phyloP scores from a whole-genome alignment of 2,888 invertebrate species.

The Agrotis clavis region DNA sequence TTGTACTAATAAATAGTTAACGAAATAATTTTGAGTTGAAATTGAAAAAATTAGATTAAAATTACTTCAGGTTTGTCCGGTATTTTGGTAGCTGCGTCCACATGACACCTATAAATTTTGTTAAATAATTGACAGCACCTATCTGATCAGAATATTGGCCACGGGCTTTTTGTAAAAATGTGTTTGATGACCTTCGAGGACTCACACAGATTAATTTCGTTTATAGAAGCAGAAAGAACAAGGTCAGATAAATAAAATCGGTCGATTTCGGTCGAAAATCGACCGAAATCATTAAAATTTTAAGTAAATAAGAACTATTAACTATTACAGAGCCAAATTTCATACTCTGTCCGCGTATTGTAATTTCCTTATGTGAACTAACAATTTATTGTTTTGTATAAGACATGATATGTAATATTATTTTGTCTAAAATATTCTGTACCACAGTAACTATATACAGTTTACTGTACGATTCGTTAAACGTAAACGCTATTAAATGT shows the following conservation, averaged over 20 bases:
- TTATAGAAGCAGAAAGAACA: background rate
- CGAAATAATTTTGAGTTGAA: background rate
- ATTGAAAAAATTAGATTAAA: slow-evolving; percentile 3
- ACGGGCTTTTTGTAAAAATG: background rate
- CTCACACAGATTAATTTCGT: background rate
- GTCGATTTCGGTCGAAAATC: no score
- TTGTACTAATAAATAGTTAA: slow-evolving; percentile 2
- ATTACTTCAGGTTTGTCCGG: background rate
- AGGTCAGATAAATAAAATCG: background rate
- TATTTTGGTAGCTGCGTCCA: background rate
- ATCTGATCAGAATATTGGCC: background rate
- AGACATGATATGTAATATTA: background rate
- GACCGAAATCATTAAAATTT: no score
- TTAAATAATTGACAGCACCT: background rate
- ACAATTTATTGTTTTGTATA: background rate
- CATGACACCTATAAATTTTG: background rate
- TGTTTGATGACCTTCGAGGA: background rate
- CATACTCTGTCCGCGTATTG: no score
- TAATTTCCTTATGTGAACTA: background rate
- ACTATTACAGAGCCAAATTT: no score
- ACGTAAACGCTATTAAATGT: slow-evolving; percentile 61
- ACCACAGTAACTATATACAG: slow-evolving; percentile 35
- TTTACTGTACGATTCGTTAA: slow-evolving; percentile 40
- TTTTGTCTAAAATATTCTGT: slow-evolving; percentile 26
- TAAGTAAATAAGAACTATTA: no score